Evolutionary conservation across 1,140 invertebrate genomes (phyloP).

Genomic region (Philopotamus ludificatus): DNA sequence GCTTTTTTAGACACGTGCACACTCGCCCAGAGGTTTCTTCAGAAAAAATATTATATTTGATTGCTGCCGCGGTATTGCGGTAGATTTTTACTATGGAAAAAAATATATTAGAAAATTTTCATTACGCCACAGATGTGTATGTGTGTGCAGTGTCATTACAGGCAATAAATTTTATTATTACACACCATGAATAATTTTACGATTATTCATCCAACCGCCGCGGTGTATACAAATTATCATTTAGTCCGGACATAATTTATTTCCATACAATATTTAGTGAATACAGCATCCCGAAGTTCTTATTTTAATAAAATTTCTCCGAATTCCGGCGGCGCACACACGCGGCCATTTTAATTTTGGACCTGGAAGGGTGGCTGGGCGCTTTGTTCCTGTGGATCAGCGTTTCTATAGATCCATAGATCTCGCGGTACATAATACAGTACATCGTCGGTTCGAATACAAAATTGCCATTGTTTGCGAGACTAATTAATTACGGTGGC

Average conservation of each 20-base stretch:
- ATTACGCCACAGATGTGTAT: too few relatives aligned
- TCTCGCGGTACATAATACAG: conserved; percentile 1
- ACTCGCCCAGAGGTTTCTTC: too few relatives aligned
- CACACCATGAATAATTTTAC: not conserved
- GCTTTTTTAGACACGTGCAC: too few relatives aligned
- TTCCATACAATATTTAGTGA: not conserved
- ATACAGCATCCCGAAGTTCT: not conserved
- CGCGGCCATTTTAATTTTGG: not conserved
- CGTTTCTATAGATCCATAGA: conserved; percentile 1
- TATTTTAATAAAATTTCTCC: not conserved
- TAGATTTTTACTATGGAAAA: not conserved
- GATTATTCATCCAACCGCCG: not conserved
- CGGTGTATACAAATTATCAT: too few relatives aligned
- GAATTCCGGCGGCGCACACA: not conserved
- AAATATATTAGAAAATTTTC: not conserved
- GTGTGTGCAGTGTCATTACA: not conserved
- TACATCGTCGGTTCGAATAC: conserved; percentile 12
- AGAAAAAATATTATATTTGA: too few relatives aligned
- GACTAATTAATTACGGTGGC: conserved; percentile 40
- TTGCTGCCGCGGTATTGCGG: not conserved
- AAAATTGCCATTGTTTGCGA: conserved; percentile 37
- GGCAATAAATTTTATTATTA: not conserved
- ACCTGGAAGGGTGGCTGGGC: not conserved
- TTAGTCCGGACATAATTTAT: not conserved
- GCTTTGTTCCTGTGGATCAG: not conserved